Evolutionary conservation across 1,140 invertebrate species (phyloP).

Genomic region (Monomorium pharaonis): DNA sequence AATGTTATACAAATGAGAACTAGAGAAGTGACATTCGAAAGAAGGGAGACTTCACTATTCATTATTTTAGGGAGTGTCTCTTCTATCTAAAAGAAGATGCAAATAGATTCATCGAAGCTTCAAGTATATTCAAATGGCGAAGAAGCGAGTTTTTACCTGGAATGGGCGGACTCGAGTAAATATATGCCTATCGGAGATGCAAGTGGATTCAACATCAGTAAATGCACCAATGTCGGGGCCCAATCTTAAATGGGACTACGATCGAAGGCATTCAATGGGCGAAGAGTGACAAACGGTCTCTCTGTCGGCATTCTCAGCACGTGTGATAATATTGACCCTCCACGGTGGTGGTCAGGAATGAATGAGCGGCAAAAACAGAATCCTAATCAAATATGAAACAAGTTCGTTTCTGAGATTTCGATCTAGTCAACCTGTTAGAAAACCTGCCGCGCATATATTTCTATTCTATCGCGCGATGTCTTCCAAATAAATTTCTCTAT

Average conservation of each 20-base stretch:
- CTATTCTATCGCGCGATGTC: background rate
- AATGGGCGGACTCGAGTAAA: slow-evolving; percentile 71
- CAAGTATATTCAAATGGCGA: slow-evolving; percentile 59
- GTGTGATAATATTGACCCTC: slow-evolving; percentile 82
- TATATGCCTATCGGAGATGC: slow-evolving; percentile 60
- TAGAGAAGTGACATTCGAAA: background rate
- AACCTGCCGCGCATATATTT: background rate
- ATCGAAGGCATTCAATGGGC: slow-evolving; percentile 40
- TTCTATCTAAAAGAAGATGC: slow-evolving; percentile 61
- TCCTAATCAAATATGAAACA: slow-evolving; percentile 71
- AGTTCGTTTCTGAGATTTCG: slow-evolving; percentile 32
- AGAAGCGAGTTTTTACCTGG: slow-evolving; percentile 62
- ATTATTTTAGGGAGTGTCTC: background rate
- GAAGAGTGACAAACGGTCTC: slow-evolving; percentile 45
- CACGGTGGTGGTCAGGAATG: slow-evolving; percentile 43
- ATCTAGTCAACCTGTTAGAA: slow-evolving; percentile 21
- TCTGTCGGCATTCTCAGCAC: slow-evolving; percentile 78
- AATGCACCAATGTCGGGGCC: slow-evolving; percentile 16
- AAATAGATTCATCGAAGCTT: slow-evolving; percentile 68
- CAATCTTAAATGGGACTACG: slow-evolving; percentile 53
- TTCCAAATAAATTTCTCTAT: background rate
- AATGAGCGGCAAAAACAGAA: slow-evolving; percentile 47
- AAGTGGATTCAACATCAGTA: slow-evolving; percentile 55
- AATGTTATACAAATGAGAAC: background rate
- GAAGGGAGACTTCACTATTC: background rate